phyloP scores from a whole-genome alignment of 2,888 invertebrate genomes.

The Drosophila barbarae region DNA sequence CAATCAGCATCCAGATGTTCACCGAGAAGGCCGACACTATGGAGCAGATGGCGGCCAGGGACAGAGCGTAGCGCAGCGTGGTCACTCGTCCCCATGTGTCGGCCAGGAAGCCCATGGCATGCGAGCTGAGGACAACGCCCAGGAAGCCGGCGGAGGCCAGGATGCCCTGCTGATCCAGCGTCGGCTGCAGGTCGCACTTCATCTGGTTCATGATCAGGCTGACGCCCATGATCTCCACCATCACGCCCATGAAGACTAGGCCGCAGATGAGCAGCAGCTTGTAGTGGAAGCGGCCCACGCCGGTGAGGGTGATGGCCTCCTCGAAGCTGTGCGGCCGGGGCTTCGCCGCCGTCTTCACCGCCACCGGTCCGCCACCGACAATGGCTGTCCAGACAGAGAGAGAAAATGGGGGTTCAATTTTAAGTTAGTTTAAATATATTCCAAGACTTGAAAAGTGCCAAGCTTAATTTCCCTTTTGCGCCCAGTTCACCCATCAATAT shows the following conservation, averaged over 20 bases:
- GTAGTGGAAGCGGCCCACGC: constrained; percentile 84
- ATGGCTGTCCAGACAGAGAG: neutral
- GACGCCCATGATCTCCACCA: constrained; percentile 84
- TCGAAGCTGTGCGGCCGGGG: constrained; percentile 68
- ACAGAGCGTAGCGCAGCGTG: constrained; percentile 81
- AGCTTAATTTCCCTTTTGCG: too few species aligned
- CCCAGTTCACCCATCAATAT: neutral
- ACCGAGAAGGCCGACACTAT: constrained; percentile 83
- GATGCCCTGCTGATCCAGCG: constrained; percentile 83
- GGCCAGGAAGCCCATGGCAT: constrained; percentile 89
- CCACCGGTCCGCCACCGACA: neutral
- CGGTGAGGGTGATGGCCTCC: constrained; percentile 78
- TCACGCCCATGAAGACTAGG: constrained; percentile 84
- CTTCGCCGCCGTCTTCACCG: constrained; percentile 31
- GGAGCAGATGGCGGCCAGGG: constrained; percentile 81
- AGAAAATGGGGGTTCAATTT: neutral
- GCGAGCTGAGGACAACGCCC: constrained; percentile 87
- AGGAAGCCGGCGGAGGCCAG: constrained; percentile 84
- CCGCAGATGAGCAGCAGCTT: constrained; percentile 83
- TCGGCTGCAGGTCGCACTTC: constrained; percentile 84
- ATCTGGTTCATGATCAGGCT: constrained; percentile 85
- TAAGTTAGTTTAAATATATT: too few species aligned
- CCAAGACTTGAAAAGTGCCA: too few species aligned
- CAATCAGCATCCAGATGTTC: constrained; percentile 82
- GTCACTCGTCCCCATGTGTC: constrained; percentile 87